Evolutionary conservation across 2,888 invertebrate species (phyloP).

Genomic region (Spilarctia lutea): DNA sequence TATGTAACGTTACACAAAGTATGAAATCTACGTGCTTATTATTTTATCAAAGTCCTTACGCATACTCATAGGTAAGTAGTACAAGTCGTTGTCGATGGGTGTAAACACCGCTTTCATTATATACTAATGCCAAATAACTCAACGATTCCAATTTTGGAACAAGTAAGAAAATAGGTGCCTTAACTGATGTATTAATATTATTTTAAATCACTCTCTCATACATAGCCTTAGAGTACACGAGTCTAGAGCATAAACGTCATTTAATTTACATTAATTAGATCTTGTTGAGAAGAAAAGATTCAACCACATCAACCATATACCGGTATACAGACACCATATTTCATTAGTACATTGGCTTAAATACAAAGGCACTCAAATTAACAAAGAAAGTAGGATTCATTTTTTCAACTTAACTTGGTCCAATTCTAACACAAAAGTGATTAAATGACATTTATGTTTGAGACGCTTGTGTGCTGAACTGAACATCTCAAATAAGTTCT

Average conservation of each 20-base stretch:
- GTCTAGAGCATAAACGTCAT: constrained; percentile 27
- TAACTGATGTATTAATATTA: constrained; percentile 50
- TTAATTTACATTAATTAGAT: constrained; percentile 19
- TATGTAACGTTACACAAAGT: constrained; percentile 63
- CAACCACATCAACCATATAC: no score
- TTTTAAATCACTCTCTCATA: constrained; percentile 45
- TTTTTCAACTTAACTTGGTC: background rate
- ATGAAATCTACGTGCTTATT: constrained; percentile 67
- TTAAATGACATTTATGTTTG: constrained; percentile 29
- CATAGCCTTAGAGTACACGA: constrained; percentile 28
- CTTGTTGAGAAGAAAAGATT: background rate
- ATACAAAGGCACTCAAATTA: background rate
- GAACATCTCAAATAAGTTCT: constrained; percentile 14
- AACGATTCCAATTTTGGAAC: constrained; percentile 47
- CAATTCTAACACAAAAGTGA: constrained; percentile 22
- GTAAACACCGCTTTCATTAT: constrained; percentile 51
- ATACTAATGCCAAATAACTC: constrained; percentile 59
- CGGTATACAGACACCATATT: background rate
- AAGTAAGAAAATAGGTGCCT: constrained; percentile 66
- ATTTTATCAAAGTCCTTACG: constrained; percentile 59
- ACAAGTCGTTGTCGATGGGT: constrained; percentile 45
- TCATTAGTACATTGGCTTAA: background rate
- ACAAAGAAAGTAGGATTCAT: background rate
- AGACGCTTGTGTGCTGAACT: constrained; percentile 16
- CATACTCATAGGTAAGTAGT: constrained; percentile 30